Conservation (phyloP, 53 echinoderm and acorn worm species). For the Antedon mediterranea region DNA sequence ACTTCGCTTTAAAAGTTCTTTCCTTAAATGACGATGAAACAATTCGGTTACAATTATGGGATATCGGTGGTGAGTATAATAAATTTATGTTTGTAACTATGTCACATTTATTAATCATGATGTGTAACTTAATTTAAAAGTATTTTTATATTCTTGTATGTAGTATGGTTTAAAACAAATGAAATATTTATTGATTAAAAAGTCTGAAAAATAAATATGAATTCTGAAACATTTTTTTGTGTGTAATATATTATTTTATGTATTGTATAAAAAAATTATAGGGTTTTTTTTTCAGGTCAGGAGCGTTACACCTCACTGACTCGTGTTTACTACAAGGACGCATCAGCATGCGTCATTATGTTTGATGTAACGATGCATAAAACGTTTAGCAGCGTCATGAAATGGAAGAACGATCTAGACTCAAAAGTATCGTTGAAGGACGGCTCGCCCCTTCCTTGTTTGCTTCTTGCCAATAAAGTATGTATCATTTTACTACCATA, state of each 20-base stretch:
- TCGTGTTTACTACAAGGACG: conserved; percentile 83
- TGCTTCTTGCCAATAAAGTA: conserved; percentile 98
- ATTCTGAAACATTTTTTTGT: too few species aligned
- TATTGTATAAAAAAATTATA: too few species aligned
- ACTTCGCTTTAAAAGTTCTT: conserved; percentile 93
- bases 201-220: too few species aligned
- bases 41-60: conserved; percentile 84
- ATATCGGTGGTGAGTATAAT: conserved; percentile 71
- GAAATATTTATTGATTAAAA: too few species aligned
- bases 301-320: conserved; percentile 74
- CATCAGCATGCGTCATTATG: conserved; percentile 95
- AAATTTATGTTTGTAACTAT: neutral
- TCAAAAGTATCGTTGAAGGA: conserved; percentile 58
- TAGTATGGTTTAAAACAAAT: too few species aligned
- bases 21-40: conserved; percentile 53
- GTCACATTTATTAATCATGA: too few species aligned
- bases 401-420: conserved; percentile 89
- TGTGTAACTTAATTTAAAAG: too few species aligned
- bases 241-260: too few species aligned
- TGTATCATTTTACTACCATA: too few species aligned
- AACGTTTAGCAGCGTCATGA: conserved; percentile 56
- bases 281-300: conserved; percentile 41
- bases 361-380: conserved; percentile 68
- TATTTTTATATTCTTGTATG: too few species aligned
- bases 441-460: conserved; percentile 71